phyloP scores from a whole-genome alignment of 1,140 invertebrate genomes.

The Aphelinus atriplicis region DNA sequence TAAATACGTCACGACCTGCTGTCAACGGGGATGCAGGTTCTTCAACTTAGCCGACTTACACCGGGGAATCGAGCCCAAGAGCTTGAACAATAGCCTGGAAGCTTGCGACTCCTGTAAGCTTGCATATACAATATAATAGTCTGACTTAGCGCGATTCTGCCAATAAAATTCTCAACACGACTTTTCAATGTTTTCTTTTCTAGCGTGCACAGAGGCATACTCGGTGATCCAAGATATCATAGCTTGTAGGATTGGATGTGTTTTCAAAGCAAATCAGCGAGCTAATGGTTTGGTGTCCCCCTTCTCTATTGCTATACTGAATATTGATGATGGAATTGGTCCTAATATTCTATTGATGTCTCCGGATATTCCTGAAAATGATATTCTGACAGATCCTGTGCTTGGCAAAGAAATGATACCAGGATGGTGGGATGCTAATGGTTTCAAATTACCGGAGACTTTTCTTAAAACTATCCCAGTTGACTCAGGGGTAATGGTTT shows the following conservation, averaged over 20 bases:
- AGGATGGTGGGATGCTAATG: slow-evolving; percentile 60
- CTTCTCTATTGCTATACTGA: slow-evolving; percentile 51
- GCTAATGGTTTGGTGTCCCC: slow-evolving; percentile 50
- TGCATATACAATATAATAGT: no score
- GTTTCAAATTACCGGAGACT: slow-evolving; percentile 62
- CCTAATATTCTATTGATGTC: slow-evolving; percentile 56
- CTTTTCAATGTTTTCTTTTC: slow-evolving; percentile 12
- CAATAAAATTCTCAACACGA: no score
- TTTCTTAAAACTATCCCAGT: slow-evolving; percentile 62
- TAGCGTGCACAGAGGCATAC: slow-evolving; percentile 63
- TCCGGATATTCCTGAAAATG: slow-evolving; percentile 59
- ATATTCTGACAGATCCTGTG: slow-evolving; percentile 61
- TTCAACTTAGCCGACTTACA: slow-evolving; percentile 59
- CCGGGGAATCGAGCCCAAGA: slow-evolving; percentile 42
- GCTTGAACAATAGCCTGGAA: slow-evolving; percentile 56
- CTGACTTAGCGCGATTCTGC: no score
- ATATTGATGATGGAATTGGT: slow-evolving; percentile 52
- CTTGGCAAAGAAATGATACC: slow-evolving; percentile 59
- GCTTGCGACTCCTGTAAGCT: slow-evolving; percentile 57
- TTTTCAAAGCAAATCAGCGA: slow-evolving; percentile 59
- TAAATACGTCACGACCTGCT: slow-evolving; percentile 57
- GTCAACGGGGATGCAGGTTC: slow-evolving; percentile 62
- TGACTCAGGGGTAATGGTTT: slow-evolving; percentile 50
- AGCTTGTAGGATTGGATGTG: slow-evolving; percentile 59
- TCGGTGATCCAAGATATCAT: slow-evolving; percentile 50